Conservation (phyloP, 2,113 vertebrate species). For the Macroglossus sobrinus region DNA sequence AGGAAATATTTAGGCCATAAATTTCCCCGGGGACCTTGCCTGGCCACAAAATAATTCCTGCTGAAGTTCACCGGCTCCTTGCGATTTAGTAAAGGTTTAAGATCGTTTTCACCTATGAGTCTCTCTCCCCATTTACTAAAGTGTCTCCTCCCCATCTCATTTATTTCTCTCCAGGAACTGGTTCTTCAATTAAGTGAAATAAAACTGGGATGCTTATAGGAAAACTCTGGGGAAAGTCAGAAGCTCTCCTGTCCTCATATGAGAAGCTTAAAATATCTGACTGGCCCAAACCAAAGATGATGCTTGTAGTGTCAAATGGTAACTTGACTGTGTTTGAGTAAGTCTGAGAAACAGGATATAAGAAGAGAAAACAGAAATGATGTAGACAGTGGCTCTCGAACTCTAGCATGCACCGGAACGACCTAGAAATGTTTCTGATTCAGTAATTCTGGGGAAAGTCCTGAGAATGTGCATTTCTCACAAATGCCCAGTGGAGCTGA, state of each 20-base stretch:
- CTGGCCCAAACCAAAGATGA: background rate
- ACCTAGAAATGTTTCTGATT: background rate
- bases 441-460: background rate
- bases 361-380: background rate
- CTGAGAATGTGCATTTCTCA: background rate
- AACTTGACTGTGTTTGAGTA: background rate
- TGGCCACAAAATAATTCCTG: constrained; percentile 47
- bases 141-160: background rate
- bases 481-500: background rate
- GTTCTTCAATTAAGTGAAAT: background rate
- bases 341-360: background rate
- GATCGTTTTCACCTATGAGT: background rate
- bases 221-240: background rate
- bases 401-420: background rate
- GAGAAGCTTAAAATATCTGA: background rate
- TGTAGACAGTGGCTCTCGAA: background rate
- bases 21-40: background rate
- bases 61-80: background rate
- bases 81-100: constrained; percentile 19
- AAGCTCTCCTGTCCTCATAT: background rate
- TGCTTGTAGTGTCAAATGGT: background rate
- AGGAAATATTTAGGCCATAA: constrained; percentile 50
- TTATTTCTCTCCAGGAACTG: constrained; percentile 25
- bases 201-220: background rate
- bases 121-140: background rate